Conservation (phyloP, 1,140 invertebrate species). For the Drosophila athabasca region DNA sequence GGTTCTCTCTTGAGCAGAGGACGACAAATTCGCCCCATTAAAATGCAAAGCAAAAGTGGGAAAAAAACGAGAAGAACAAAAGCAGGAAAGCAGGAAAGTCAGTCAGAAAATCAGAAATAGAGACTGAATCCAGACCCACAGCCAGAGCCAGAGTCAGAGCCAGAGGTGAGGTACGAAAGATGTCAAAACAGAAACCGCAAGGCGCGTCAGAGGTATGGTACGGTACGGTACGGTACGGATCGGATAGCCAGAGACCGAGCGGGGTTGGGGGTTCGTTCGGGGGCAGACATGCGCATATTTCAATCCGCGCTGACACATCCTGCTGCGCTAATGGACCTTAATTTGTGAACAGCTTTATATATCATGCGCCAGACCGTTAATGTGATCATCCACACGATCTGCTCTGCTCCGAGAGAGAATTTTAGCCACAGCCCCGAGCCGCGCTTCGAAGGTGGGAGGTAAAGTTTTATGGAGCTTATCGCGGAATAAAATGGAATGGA, state of each 20-base stretch:
- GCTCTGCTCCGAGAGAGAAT: too few relatives aligned
- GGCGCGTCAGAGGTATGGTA: neutral
- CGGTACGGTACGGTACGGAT: neutral
- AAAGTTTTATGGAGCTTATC: conserved; percentile 76
- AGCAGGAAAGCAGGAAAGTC: conserved; percentile 33
- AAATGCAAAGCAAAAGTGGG: conserved; percentile 64
- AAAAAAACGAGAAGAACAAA: conserved; percentile 21
- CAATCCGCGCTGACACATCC: conserved; percentile 79
- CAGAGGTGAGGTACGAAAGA: conserved; percentile 64
- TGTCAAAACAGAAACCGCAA: conserved; percentile 80
- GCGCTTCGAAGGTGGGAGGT: conserved; percentile 36
- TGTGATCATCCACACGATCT: conserved; percentile 82
- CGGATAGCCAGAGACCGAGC: neutral
- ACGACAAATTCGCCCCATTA: conserved; percentile 70
- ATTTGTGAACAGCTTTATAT: conserved; percentile 83
- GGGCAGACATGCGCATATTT: conserved; percentile 76
- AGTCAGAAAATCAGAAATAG: conserved; percentile 6
- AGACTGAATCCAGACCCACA: too few relatives aligned
- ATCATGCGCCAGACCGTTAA: conserved; percentile 77
- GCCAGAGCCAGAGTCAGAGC: too few relatives aligned
- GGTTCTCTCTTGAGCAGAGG: conserved; percentile 34
- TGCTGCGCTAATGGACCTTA: conserved; percentile 82
- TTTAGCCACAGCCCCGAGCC: neutral
- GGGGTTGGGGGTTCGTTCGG: neutral
- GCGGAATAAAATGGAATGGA: conserved; percentile 42